These are phyloP conservation scores for Megaustenia siamemsis DNA, from an alignment of 2,888 invertebrate genomes.

Conservation along the genomic window DNA sequence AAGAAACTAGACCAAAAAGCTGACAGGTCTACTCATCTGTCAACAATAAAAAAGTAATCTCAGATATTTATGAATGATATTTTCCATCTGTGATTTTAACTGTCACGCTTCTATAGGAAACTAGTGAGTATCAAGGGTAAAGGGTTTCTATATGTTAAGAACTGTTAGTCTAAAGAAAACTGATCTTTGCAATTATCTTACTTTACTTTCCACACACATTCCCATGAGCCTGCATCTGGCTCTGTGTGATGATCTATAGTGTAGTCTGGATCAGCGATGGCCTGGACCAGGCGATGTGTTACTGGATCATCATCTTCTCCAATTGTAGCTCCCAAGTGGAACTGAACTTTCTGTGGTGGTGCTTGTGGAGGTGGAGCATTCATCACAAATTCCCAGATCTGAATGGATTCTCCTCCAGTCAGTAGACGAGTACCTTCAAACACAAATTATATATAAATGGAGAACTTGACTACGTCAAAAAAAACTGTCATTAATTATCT, in stretches of 20 bases:
- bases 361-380: slow-evolving; percentile 59
- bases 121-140: no score
- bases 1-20: no score
- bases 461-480: neutral
- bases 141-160: no score
- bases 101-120: no score
- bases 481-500: no score
- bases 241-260: slow-evolving; percentile 43
- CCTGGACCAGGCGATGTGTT: slow-evolving; percentile 59
- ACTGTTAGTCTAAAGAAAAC: slow-evolving; percentile 84
- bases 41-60: no score
- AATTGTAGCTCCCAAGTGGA: slow-evolving; percentile 63
- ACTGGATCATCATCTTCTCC: slow-evolving; percentile 61
- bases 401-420: slow-evolving; percentile 94
- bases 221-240: slow-evolving; percentile 62
- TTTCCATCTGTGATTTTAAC: no score
- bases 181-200: slow-evolving; percentile 48
- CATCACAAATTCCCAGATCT: slow-evolving; percentile 86
- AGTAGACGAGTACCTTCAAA: slow-evolving; percentile 83
- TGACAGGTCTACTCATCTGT: no score
- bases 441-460: neutral
- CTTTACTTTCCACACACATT: slow-evolving; percentile 72
- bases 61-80: no score
- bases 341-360: slow-evolving; percentile 67
- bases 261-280: slow-evolving; percentile 56